phyloP scores from a whole-genome alignment of 2,797 vertebrate genomes.

The Sebastes umbrosus region DNA sequence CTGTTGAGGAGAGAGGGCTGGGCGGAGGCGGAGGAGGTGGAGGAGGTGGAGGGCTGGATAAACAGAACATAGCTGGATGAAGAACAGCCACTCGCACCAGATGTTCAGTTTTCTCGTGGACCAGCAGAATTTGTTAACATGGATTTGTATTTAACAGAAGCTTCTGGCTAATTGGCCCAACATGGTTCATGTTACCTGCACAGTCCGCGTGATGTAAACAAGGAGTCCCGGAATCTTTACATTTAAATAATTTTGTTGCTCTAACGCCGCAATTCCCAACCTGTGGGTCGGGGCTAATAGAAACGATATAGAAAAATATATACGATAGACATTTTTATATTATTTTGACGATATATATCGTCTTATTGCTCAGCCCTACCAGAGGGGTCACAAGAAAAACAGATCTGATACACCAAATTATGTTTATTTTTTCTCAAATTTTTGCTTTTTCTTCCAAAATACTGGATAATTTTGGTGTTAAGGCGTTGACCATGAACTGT shows the following conservation, averaged over 20 bases:
- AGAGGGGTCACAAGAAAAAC: too few species aligned
- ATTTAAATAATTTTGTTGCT: not conserved
- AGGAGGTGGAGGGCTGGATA: constrained; percentile 12
- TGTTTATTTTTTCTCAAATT: too few species aligned
- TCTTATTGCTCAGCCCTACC: too few species aligned
- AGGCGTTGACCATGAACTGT: not conserved
- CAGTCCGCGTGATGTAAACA: not conserved
- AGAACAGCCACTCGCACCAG: constrained; percentile 42
- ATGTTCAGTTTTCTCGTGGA: constrained; percentile 53
- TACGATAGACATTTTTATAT: too few species aligned
- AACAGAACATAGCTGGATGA: constrained; percentile 42
- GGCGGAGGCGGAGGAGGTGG: not conserved
- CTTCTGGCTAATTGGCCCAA: not conserved
- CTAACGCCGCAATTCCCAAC: not conserved
- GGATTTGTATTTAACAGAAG: constrained; percentile 8
- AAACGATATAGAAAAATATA: too few species aligned
- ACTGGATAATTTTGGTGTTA: not conserved
- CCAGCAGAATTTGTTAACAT: constrained; percentile 26
- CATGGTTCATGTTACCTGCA: not conserved
- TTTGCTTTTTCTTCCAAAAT: too few species aligned
- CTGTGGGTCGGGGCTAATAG: too few species aligned
- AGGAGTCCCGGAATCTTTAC: not conserved
- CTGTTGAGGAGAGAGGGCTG: constrained; percentile 24
- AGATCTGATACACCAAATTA: too few species aligned
- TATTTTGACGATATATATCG: too few species aligned